Evolutionary conservation across 2,113 vertebrate genomes (phyloP).

Genomic region (Ovibos moschatus): DNA sequence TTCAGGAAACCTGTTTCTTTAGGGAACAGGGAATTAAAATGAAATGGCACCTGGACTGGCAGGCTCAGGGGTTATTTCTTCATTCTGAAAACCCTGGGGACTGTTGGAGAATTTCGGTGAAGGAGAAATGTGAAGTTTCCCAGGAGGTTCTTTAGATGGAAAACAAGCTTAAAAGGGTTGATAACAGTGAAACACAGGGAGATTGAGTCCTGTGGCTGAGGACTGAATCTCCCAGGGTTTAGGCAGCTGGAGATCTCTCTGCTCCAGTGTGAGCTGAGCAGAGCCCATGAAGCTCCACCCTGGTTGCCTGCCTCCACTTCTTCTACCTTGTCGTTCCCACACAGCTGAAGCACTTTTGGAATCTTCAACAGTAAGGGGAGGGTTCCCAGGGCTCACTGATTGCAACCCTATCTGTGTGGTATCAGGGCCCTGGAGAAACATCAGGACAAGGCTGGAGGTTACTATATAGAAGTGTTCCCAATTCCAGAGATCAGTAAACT

Average conservation of each 20-base stretch:
- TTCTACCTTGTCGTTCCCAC: neutral
- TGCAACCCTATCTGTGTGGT: neutral
- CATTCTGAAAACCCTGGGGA: neutral
- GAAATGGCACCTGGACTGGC: neutral
- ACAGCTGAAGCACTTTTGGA: neutral
- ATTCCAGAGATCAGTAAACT: too few relatives aligned
- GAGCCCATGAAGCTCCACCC: neutral
- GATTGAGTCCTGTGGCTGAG: neutral
- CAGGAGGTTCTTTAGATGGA: neutral
- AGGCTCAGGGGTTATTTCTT: neutral
- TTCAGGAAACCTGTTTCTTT: neutral
- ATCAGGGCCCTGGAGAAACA: too few relatives aligned
- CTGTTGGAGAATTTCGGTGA: neutral
- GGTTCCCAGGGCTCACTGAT: neutral
- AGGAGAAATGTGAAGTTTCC: neutral
- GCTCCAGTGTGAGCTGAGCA: neutral
- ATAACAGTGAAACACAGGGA: neutral
- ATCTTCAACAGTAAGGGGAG: neutral
- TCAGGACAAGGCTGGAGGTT: too few relatives aligned
- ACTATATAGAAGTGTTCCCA: neutral
- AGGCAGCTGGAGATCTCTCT: neutral
- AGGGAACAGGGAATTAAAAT: neutral
- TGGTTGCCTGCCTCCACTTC: neutral
- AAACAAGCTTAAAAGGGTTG: neutral
- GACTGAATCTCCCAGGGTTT: accelerated